Conservation (phyloP, 2,113 vertebrate species). For the Tricholaema leucomelas region DNA sequence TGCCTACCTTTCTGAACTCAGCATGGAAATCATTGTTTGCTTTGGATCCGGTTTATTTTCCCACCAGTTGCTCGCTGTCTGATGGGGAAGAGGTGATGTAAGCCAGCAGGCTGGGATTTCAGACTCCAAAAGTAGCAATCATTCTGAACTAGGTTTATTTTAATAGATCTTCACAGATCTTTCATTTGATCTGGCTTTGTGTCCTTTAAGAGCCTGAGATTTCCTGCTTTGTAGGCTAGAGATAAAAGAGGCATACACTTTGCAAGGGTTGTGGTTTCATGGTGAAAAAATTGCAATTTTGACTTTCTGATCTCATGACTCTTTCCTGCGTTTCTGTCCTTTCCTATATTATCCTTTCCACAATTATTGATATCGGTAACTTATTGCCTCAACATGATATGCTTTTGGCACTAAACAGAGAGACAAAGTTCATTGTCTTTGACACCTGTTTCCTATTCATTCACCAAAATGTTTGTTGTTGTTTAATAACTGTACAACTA, state of each 20-base stretch:
- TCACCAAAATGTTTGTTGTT: neutral
- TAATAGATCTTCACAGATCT: neutral
- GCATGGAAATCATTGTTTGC: neutral
- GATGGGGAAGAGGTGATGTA: neutral
- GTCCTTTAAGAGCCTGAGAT: neutral
- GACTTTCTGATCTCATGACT: neutral
- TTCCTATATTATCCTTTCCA: neutral
- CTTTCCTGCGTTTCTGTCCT: neutral
- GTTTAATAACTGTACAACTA: neutral
- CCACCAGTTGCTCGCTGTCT: neutral
- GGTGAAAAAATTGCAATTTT: neutral
- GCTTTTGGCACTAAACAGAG: neutral
- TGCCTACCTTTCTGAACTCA: neutral
- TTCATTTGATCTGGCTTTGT: neutral
- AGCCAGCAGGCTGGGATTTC: neutral
- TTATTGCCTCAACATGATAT: neutral
- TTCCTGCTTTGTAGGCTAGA: neutral
- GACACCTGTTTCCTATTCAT: neutral
- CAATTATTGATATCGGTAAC: neutral
- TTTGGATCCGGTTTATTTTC: neutral
- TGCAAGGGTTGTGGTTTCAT: neutral
- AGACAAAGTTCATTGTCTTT: neutral
- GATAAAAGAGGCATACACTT: neutral
- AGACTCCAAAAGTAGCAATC: neutral
- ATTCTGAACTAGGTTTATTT: neutral